Percentiles rank a stretch among this genome's conserved stretches.
These are phyloP conservation scores for Oxycera nigricornis DNA, from an alignment of 2,888 invertebrate species.

Conservation along the genomic window DNA sequence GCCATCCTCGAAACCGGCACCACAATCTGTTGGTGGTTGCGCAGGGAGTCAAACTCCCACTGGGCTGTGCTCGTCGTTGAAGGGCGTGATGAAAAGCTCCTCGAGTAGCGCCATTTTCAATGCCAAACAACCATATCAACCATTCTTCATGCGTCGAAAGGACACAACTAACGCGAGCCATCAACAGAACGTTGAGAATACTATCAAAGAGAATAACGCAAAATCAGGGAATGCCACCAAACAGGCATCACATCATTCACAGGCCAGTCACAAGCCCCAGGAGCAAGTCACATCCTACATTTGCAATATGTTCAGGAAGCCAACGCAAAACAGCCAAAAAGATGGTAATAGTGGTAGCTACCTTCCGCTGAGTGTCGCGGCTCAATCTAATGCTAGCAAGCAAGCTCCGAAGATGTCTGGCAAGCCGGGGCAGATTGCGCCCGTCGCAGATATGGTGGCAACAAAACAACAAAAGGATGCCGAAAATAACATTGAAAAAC, in stretches of 20 bases:
- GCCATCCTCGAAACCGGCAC: slow-evolving; percentile 43
- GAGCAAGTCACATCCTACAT: slow-evolving; percentile 25
- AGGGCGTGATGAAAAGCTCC: slow-evolving; percentile 57
- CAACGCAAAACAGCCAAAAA: slow-evolving; percentile 24
- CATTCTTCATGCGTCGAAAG: slow-evolving; percentile 50
- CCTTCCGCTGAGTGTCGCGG: neutral
- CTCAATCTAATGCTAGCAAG: neutral
- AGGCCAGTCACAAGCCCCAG: slow-evolving; percentile 45
- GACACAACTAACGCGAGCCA: slow-evolving; percentile 4
- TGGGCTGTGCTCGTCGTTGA: neutral
- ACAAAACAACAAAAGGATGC: slow-evolving; percentile 59
- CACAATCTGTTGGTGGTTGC: slow-evolving; percentile 13
- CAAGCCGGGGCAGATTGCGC: neutral
- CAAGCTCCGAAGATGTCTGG: neutral
- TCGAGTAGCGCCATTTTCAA: slow-evolving; percentile 60
- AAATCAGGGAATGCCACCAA: neutral
- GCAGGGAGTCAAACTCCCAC: neutral
- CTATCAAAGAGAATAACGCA: neutral
- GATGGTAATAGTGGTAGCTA: neutral
- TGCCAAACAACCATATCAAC: slow-evolving; percentile 48
- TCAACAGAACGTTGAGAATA: neutral
- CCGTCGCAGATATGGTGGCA: slow-evolving; percentile 49
- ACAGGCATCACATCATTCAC: slow-evolving; percentile 51
- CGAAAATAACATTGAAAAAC: slow-evolving; percentile 61
- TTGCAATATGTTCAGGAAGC: slow-evolving; percentile 28